Base-by-base conservation (phyloP, 1,140 invertebrate species). In the Drosophila sulfurigaster region DNA sequence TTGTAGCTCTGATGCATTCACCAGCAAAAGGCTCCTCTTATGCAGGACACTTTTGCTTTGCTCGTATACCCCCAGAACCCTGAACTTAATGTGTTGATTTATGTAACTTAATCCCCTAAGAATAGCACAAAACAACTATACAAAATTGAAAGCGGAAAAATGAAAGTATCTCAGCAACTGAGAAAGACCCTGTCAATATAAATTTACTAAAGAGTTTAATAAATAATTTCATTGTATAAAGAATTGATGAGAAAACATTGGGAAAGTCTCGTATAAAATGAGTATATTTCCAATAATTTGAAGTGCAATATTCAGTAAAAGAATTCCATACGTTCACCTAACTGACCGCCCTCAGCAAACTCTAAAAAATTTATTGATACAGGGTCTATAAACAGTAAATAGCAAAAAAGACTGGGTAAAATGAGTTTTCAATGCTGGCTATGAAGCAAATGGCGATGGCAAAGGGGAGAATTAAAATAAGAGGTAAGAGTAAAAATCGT, bases 61-160 rank as follows among this genome's bases (percentile, higher is more conserved):
- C 28, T 16, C 15, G 63, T 16, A 46, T 25, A 15, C 45, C 59
- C 20, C 3, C 20, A 25, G 20, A 58, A 28, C 58, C 16, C 46
- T 63, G 54, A 74, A 69, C 78, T 62, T 73, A 78, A 79, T 78
- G 70, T 77, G 78, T 80, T 78, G 64, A 78, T 78, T 78, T 74
- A 60, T 80, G 78, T 74, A 80, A 80, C 54, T 74, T 74, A 75
- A 79, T 69, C 46, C 68, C 72, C 58, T 67, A 64, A 79, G 35
- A 79, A 76, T 16, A 30, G 7, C 5, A 7, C 5, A 49, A 11
- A 28, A 6, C 11, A 52, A 30, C 25, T 3, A 52, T 30, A 30
- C 13, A 20, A 45, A 8, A 11, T 1, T 1, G 46, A 28, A 8
- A 38, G 35, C 35, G 8, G 35, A 10, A 7, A 10, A 38, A 10